Evolutionary conservation across 2,113 vertebrate species (phyloP).

Genomic region (Sinocyclocheilus anophthalmus): DNA sequence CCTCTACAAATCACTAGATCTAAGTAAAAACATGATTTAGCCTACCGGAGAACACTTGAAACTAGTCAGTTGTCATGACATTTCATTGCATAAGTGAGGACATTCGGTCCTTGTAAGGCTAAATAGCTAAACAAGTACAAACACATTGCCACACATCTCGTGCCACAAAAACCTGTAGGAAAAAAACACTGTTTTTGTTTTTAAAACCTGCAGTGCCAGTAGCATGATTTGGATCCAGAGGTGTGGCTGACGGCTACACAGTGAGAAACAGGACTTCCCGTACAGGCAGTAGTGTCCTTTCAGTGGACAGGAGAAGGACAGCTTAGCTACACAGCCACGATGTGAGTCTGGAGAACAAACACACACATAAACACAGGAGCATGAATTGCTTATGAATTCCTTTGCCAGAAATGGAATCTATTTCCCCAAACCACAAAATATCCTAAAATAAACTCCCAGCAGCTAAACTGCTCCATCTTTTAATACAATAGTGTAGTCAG

Average conservation of each 20-base stretch:
- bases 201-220: conserved; percentile 93
- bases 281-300: conserved; percentile 95
- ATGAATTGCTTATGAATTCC: conserved; percentile 12
- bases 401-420: not conserved
- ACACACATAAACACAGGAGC: conserved; percentile 44
- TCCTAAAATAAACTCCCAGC: not conserved
- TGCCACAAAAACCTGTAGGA: not conserved
- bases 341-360: conserved; percentile 76
- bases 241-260: conserved; percentile 85
- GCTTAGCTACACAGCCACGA: conserved; percentile 83
- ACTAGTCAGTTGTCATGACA: not conserved
- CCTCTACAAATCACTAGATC: not conserved
- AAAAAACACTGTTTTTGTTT: no score
- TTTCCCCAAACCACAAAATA: not conserved
- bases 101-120: no score
- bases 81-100: not conserved
- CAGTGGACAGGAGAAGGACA: conserved; percentile 90
- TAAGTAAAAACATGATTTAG: not conserved
- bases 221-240: conserved; percentile 97
- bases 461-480: not conserved
- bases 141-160: not conserved
- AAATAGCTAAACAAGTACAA: not conserved
- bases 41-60: not conserved
- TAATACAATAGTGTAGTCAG: not conserved
- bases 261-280: conserved; percentile 87